Conservation (phyloP, 2,797 vertebrate genomes). For the Dendrocincla tyrannina region DNA sequence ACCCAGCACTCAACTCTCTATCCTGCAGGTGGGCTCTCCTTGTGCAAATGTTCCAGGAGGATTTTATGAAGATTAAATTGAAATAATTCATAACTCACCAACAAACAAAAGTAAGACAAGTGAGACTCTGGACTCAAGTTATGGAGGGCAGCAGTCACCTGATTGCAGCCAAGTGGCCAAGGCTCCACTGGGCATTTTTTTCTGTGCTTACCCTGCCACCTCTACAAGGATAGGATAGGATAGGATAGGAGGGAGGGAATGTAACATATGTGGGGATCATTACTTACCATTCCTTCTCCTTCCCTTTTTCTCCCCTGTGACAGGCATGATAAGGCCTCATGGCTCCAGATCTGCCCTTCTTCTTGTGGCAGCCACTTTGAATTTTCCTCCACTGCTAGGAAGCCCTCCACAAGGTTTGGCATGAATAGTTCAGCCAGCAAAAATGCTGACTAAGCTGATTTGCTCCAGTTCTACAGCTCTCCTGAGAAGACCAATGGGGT, state of each 20-base stretch:
- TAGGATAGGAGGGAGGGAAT: not conserved
- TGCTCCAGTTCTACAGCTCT: not conserved
- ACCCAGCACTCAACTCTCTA: not conserved
- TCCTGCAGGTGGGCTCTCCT: not conserved
- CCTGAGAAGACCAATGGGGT: not conserved
- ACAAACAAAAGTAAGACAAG: not conserved
- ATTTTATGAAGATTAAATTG: not conserved
- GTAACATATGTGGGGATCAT: not conserved
- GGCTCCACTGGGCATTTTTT: not conserved
- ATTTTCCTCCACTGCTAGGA: not conserved
- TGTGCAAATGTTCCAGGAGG: not conserved
- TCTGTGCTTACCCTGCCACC: not conserved
- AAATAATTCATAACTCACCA: not conserved
- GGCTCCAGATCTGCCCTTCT: not conserved
- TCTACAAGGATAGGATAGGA: not conserved
- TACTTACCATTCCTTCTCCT: not conserved
- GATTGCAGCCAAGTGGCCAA: not conserved
- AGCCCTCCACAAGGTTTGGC: not conserved
- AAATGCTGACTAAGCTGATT: not conserved
- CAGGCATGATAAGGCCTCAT: not conserved
- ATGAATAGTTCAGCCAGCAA: not conserved
- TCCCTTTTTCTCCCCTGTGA: not conserved
- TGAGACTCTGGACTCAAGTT: not conserved
- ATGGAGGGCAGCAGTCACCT: not conserved
- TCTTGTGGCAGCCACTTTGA: not conserved